phyloP scores from a whole-genome alignment of 2,113 vertebrate species.

The Oncorhynchus kisutch region DNA sequence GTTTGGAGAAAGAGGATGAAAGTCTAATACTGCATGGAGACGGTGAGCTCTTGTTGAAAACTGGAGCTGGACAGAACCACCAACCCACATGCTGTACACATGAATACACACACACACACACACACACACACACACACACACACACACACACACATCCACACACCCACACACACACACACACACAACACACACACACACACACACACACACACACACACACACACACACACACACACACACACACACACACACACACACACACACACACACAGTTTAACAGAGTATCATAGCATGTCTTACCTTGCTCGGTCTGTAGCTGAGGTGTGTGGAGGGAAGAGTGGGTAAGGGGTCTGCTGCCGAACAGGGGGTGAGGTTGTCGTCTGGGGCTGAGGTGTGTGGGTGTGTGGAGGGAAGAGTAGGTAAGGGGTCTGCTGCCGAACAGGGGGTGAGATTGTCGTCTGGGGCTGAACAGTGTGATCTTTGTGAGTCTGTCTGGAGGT shows the following conservation, averaged over 20 bases:
- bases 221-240: background rate
- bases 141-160: background rate
- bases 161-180: no score
- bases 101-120: no score
- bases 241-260: background rate
- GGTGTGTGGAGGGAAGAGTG: slow-evolving; percentile 62
- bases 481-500: slow-evolving; percentile 42
- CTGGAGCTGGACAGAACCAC: no score
- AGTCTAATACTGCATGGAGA: no score
- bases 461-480: slow-evolving; percentile 12
- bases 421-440: slow-evolving; percentile 67
- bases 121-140: no score
- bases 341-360: slow-evolving; percentile 66
- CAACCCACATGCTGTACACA: no score
- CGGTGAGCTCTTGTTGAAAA: no score
- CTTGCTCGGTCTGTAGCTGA: slow-evolving; percentile 62
- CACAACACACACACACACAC: no score
- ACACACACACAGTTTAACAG: no score
- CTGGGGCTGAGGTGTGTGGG: slow-evolving; percentile 22
- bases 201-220: no score
- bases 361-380: slow-evolving; percentile 46
- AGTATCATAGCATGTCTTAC: slow-evolving; percentile 56
- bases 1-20: no score
- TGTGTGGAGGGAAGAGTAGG: slow-evolving; percentile 62
- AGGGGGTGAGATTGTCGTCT: slow-evolving; percentile 39